Base-by-base conservation (phyloP, 2,888 invertebrate species). In the Thelaira solivaga region DNA sequence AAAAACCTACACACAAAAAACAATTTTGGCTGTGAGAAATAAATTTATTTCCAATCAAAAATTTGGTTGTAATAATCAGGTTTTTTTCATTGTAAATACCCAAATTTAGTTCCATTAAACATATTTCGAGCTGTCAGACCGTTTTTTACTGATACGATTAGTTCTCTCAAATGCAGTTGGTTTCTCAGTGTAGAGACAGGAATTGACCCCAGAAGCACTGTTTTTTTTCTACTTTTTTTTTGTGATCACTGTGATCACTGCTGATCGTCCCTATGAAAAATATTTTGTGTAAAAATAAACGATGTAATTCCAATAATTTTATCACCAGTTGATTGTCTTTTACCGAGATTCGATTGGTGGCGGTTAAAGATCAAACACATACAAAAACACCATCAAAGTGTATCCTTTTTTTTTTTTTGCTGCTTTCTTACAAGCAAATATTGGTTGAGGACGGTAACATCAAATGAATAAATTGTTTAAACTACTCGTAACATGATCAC, bases 301-400 rank as follows among this genome's bases (percentile, higher is more conserved):
- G 64, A 76, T 80, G 81, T 80, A 81, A 81, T 81, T 80, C 81
- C 82, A 86, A 86, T 86, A 86, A 86, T 86, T 86, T 86, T 86
- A 86, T 86, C 86, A 85, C 85, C 73, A 80, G 82, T 80, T 74
- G 83, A 74, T 83, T 77, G 73, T 80, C 80, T 75, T 78, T 83
- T 59, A 73, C 77, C 59, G 71, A 76, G 84, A 85, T 80, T 80
- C 80, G 77, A 80, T 80, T 76, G 80, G 79, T 74, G 76, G 75
- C 80, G 73, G 74, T 78, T 76, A 41, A 75, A 80, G 77, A 81
- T 81, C 81, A 81, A 81, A 81, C 51, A 53, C 82, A 71, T 81
- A 82, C 82, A 82, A 81, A 36, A 67, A 68, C 51, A 53, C 43
- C 49, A 49, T 61, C 49, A 61, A 69, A 69, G 81, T 79, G 82